These are phyloP conservation scores for Epinephelus coioides DNA, from an alignment of 2,797 vertebrate species.

Conservation along the genomic window DNA sequence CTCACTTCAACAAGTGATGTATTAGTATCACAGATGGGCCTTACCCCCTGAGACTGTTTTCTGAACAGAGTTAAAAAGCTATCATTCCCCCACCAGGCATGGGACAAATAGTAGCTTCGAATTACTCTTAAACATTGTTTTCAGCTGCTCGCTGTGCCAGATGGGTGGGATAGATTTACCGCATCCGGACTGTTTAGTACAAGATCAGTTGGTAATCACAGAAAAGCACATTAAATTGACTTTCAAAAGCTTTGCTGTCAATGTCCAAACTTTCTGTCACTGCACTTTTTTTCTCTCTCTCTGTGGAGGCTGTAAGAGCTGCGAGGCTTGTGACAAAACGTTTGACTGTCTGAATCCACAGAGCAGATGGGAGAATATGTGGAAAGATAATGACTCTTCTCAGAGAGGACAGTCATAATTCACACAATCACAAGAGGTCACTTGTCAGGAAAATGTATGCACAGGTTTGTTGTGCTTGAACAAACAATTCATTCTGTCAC, in stretches of 20 bases:
- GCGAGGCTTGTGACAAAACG: conserved; percentile 1
- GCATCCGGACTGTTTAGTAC: conserved; percentile 57
- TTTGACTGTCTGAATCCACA: conserved; percentile 24
- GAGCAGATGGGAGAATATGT: conserved; percentile 25
- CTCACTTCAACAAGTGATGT: conserved; percentile 80
- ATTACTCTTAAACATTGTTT: conserved; percentile 77
- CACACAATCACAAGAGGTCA: conserved; percentile 12
- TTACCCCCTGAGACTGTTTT: conserved; percentile 63
- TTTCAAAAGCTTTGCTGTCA: conserved; percentile 63
- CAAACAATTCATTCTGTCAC: background rate
- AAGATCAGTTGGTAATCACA: conserved; percentile 64
- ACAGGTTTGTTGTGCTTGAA: background rate
- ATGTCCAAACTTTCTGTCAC: conserved; percentile 49
- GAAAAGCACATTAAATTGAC: conserved; percentile 65
- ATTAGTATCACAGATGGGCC: conserved; percentile 74
- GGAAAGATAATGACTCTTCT: conserved; percentile 16
- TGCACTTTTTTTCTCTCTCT: background rate
- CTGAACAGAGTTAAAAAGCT: conserved; percentile 64
- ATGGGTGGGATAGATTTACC: conserved; percentile 54
- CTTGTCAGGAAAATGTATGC: conserved; percentile 14
- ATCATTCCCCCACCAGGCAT: conserved; percentile 57
- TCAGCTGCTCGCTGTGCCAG: conserved; percentile 50
- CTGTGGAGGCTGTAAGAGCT: conserved; percentile 3
- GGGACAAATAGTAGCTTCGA: conserved; percentile 65
- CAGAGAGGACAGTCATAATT: conserved; percentile 1